Percentiles rank a stretch among this genome's conserved stretches.
phyloP scores from a whole-genome alignment of 2,888 invertebrate species.

The Erynnis tages region DNA sequence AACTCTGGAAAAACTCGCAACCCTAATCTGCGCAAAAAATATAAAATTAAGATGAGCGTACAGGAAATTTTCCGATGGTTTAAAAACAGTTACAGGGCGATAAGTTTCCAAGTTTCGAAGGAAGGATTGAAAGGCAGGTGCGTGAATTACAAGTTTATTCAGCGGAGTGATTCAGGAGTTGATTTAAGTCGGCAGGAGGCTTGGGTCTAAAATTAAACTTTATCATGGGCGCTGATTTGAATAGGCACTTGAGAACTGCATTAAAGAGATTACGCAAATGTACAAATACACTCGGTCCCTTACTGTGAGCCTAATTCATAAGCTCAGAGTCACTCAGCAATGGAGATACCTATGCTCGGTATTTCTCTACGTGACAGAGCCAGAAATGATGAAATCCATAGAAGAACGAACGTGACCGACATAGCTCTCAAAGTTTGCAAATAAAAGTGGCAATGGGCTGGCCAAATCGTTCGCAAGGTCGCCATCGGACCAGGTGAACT shows the following conservation, averaged over 20 bases:
- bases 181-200: background rate
- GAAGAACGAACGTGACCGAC: too few relatives aligned
- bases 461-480: too few relatives aligned
- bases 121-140: background rate
- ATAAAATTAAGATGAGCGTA: background rate
- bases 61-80: background rate
- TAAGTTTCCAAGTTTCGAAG: background rate
- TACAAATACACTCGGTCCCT: too few relatives aligned
- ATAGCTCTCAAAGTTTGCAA: too few relatives aligned
- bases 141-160: slow-evolving; percentile 1
- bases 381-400: too few relatives aligned
- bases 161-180: background rate
- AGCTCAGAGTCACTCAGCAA: too few relatives aligned
- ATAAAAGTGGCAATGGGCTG: too few relatives aligned
- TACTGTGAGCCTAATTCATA: too few relatives aligned
- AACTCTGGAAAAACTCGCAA: background rate
- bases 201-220: slow-evolving; percentile 1
- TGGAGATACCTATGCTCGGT: too few relatives aligned
- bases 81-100: background rate
- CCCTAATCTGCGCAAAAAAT: background rate
- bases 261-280: too few relatives aligned
- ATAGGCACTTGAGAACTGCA: background rate
- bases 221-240: background rate
- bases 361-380: too few relatives aligned
- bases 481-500: too few relatives aligned